A percentile compares a stretch with the other conserved stretches of the same genome.
Evolutionary conservation across 2,113 vertebrate species (phyloP).

Genomic region (Atractosteus spatula): DNA sequence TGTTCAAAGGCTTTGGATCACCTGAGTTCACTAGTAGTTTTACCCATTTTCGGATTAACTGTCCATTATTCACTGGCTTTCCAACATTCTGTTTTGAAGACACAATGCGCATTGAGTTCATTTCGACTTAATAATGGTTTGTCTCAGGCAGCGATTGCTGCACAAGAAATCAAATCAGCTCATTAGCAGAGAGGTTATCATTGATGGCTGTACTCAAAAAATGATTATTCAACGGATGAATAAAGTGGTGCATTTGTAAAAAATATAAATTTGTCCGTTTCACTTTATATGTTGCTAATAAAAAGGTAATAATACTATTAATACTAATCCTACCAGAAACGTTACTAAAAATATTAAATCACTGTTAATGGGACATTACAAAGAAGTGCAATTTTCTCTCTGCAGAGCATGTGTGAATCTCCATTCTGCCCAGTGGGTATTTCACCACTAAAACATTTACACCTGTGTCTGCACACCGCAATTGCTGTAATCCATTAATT

Average conservation of each 20-base stretch:
- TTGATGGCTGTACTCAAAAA: background rate
- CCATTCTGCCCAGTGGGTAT: background rate
- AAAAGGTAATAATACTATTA: background rate
- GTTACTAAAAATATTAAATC: too few species aligned
- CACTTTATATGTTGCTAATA: background rate
- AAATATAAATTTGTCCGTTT: background rate
- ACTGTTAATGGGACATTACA: too few species aligned
- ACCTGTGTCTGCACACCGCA: background rate
- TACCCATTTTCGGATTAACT: conserved; percentile 49
- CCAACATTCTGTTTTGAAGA: conserved; percentile 40
- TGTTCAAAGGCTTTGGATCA: conserved; percentile 56
- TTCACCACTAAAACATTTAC: background rate
- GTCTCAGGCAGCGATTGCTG: background rate
- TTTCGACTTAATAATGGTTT: background rate
- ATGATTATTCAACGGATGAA: background rate
- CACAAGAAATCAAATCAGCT: background rate
- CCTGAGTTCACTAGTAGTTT: conserved; percentile 53
- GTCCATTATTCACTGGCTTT: conserved; percentile 50
- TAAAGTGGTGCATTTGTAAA: background rate
- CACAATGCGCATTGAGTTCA: background rate
- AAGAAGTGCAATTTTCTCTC: background rate
- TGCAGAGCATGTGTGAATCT: background rate
- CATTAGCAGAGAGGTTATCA: background rate
- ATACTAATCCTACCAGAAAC: background rate
- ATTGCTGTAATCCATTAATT: background rate